phyloP scores from a whole-genome alignment of 2,797 vertebrate species.

The Poecilia gillii region DNA sequence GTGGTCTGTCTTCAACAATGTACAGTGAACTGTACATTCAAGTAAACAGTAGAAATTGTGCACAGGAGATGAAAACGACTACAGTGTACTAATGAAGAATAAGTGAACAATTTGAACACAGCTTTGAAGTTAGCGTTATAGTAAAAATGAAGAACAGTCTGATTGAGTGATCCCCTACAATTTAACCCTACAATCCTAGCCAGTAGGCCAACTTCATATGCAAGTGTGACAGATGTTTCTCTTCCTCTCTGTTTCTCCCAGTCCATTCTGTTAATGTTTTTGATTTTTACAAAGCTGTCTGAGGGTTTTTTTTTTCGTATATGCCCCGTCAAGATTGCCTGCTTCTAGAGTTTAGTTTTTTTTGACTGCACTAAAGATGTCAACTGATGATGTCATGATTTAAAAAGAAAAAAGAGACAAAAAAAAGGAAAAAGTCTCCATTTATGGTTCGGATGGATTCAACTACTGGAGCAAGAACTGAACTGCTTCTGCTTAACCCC shows the following conservation, averaged over 20 bases:
- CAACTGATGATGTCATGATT: conserved; percentile 82
- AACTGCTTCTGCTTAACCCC: conserved; percentile 63
- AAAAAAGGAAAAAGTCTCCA: conserved; percentile 39
- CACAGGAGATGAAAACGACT: neutral
- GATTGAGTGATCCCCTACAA: neutral
- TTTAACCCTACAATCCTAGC: neutral
- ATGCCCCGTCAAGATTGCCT: conserved; percentile 60
- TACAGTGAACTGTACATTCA: neutral
- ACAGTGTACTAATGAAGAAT: neutral
- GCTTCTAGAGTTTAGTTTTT: conserved; percentile 60
- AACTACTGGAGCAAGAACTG: conserved; percentile 68
- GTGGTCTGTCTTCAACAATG: neutral
- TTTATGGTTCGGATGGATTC: conserved; percentile 57
- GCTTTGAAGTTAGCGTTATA: neutral
- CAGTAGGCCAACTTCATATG: conserved; percentile 6
- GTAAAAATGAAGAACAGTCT: neutral
- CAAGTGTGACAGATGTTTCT: conserved; percentile 27
- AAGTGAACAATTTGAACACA: conserved; percentile 3
- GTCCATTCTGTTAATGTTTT: neutral
- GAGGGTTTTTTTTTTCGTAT: conserved; percentile 22
- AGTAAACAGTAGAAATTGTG: neutral
- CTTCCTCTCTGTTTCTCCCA: conserved; percentile 14
- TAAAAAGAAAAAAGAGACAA: conserved; percentile 7
- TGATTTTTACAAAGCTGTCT: conserved; percentile 52
- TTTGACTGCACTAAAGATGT: conserved; percentile 82